Base-by-base conservation (phyloP, 2,888 invertebrate species). In the Eurytoma adleriae region DNA sequence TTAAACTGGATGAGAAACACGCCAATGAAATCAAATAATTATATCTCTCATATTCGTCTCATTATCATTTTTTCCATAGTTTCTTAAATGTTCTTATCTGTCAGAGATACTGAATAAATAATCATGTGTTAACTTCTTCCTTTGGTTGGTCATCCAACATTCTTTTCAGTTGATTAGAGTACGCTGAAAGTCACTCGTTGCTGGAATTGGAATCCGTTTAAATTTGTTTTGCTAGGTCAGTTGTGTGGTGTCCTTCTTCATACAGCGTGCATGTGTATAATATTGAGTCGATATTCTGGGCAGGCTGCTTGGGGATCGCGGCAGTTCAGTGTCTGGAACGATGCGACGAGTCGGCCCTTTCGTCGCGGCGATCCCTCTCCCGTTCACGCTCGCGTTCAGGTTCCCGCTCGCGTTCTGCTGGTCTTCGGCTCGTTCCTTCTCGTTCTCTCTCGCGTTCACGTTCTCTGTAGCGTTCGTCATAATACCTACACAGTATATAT, bases 381-480 rank as follows among this genome's bases (percentile, higher is more conserved):
- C 94, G 92, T 86, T 94, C 94, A 70, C 94, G 91, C 80, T 94
- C 94, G 24, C 94, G 91, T 84, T 94, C 94, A 77, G 94, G 92
- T 90, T 94, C 96, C 57, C 93, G 91, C 85, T 93, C 93, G 78
- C 93, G 90, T 87, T 93, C 93, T 78, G 93, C 91, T 82, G 92
- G 92, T 87, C 92, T 91, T 88, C 85, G 91, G 90, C 88, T 93
- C 89, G 91, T 85, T 85, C 91, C 93, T 89, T 92, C 95, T 90
- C 93, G 94, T 90, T 85, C 94, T 87, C 92, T 93, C 91, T 92
- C 88, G 80, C 83, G 83, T 66, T 83, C 93, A 73, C 94, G 91
- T 86, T 94, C 94, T 83, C 95, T 94, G 92, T 97, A 97, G 82
- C 97, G 93, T 91, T 97, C 97, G 86, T 97, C 97, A 91, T 97